Conservation (phyloP, 2,888 invertebrate genomes). For the Tiliacea aurago region DNA sequence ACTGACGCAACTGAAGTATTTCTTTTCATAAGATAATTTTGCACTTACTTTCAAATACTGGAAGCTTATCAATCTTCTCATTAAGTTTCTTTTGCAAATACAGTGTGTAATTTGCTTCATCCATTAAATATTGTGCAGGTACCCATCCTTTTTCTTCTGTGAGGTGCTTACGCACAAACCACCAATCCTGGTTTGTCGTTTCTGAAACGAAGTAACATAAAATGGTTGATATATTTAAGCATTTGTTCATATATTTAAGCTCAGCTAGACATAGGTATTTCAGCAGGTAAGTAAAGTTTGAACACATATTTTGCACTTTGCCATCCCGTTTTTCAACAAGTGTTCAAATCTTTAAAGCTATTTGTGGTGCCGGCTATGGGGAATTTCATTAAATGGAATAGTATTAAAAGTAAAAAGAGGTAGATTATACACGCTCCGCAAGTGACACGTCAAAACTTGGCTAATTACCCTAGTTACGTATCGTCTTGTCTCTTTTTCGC, state of each 20-base stretch:
- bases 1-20: neutral
- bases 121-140: constrained; percentile 96
- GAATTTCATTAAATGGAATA: neutral
- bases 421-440: too few relatives aligned
- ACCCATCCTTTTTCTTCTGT: constrained; percentile 98
- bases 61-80: constrained; percentile 97
- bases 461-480: neutral
- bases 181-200: constrained; percentile 97
- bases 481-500: neutral
- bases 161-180: constrained; percentile 97
- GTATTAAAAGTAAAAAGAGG: neutral
- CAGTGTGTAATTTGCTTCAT: constrained; percentile 94
- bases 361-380: neutral
- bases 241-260: neutral
- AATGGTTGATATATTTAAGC: neutral
- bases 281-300: neutral
- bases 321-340: neutral
- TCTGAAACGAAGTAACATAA: constrained; percentile 83
- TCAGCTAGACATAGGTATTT: neutral
- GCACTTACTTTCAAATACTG: constrained; percentile 97
- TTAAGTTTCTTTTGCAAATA: constrained; percentile 97
- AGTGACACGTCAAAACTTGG: neutral
- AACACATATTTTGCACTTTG: neutral
- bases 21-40: neutral
- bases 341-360: neutral